Evolutionary conservation across 2,888 invertebrate species (phyloP), one percentile per base, ranked within the genome.

Genomic region (Pheosia gnoma): DNA sequence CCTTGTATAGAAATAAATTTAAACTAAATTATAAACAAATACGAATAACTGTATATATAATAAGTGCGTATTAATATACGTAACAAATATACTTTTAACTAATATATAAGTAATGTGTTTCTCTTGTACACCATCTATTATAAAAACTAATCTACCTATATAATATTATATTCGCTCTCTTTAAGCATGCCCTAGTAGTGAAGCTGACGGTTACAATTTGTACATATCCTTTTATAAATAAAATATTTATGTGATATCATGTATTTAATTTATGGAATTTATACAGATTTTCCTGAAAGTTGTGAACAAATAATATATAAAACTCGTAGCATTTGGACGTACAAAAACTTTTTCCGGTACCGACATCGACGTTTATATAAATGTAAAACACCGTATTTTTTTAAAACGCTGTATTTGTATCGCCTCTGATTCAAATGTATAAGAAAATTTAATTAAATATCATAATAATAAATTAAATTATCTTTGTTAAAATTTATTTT

Each of bases 171-270:
- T 11, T 10, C 11, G 59, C 39, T 55, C 38, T 38, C 7, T 66
- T 63, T 38, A 62, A 65, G 58, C 56, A 66, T 67, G 66, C 49
- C 63, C 66, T 57, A 62, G 52, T 64, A 62, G 59, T 62, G 63
- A 71, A 68, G 71, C 71, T 78, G 71, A 72, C 67, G 66, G 66
- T 65, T 64, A 59, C 70, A 74, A 60, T 74, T 75, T 82, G 77
- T 83, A 82, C 78, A 83, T 81, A 82, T 81, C 77, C 65, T 80
- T 83, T 77, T 75, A 74, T 80, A 78, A 78, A 74, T 75, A 80
- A 76, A 80, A 65, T 68, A 72, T 68, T 71, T 72, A 74, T 76
- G 73, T 71, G 66, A 67, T 57, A 62, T 57, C 10, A 13, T 49
- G 49, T 49, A 13, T n/a, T 49, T 49, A 3, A 13, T 13, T 49